A percentile compares a stretch with the other conserved stretches of the same genome.
Conservation (phyloP, 2,888 invertebrate species). For the Tricholauxania praeusta region DNA sequence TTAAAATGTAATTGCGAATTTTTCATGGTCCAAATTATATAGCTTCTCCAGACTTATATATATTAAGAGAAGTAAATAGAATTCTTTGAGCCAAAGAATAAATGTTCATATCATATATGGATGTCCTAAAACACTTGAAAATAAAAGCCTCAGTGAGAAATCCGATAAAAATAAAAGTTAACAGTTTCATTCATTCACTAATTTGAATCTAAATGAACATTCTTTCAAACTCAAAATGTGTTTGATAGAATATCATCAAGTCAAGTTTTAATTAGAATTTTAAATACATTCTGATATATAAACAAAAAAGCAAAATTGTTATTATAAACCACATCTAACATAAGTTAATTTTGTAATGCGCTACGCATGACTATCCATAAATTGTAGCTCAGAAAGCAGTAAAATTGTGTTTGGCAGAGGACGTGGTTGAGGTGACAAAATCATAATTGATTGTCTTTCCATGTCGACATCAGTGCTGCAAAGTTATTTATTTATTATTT, state of each 20-base stretch:
- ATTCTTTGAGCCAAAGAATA: no score
- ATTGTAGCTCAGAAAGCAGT: constrained; percentile 90
- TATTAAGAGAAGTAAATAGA: no score
- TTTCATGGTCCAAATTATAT: no score
- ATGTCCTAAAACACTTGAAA: no score
- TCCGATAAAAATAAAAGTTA: neutral
- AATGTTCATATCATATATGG: no score
- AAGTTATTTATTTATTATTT: constrained; percentile 46
- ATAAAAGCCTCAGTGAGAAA: no score
- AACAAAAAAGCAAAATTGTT: neutral
- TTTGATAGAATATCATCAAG: no score
- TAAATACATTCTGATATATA: neutral
- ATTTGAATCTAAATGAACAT: neutral
- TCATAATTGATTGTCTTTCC: constrained; percentile 87
- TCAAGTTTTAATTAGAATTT: neutral
- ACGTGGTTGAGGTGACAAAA: constrained; percentile 93
- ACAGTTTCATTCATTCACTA: neutral
- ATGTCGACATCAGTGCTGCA: constrained; percentile 89
- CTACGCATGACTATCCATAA: constrained; percentile 86
- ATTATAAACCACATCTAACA: no score
- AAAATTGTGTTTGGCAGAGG: constrained; percentile 91
- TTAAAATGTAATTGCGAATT: no score
- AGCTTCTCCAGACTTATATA: no score
- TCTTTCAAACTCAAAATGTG: neutral
- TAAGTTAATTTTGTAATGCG: neutral